A percentile compares a stretch with the other conserved stretches of the same genome.
phyloP scores from a whole-genome alignment of 2,797 vertebrate genomes.

The Gymnodraco acuticeps region DNA sequence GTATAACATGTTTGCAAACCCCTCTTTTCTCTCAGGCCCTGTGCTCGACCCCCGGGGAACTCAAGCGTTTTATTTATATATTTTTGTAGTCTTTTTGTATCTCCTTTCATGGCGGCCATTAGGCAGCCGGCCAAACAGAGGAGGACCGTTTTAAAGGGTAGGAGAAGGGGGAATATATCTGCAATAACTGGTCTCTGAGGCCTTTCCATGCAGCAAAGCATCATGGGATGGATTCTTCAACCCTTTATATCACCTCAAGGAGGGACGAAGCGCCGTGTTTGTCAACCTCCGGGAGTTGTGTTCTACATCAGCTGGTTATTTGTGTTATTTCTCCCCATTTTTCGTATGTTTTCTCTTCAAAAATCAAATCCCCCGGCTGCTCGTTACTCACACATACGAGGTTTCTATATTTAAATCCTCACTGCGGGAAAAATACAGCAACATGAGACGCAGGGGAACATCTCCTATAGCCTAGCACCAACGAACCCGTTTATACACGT shows the following conservation, averaged over 20 bases:
- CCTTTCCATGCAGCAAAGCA: constrained; percentile 40
- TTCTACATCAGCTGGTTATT: constrained; percentile 37
- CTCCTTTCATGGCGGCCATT: constrained; percentile 60
- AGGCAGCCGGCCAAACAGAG: constrained; percentile 52
- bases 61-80: constrained; percentile 40
- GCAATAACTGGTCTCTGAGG: constrained; percentile 67
- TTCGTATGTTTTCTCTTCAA: constrained; percentile 14
- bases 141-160: constrained; percentile 65
- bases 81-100: constrained; percentile 10
- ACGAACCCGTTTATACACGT: constrained; percentile 2
- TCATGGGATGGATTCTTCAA: constrained; percentile 32
- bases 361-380: constrained; percentile 34
- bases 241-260: neutral
- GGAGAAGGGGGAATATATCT: constrained; percentile 24
- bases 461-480: neutral
- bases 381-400: constrained; percentile 12
- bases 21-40: constrained; percentile 40
- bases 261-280: neutral
- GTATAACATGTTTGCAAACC: constrained; percentile 46
- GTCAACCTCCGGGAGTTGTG: constrained; percentile 19
- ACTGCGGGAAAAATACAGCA: neutral
- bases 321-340: neutral
- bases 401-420: constrained; percentile 46
- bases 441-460: constrained; percentile 15
- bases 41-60: constrained; percentile 3